Percentiles rank a stretch among this genome's conserved stretches.
Evolutionary conservation across 2,888 invertebrate genomes (phyloP).

Genomic region (Zootermopsis nevadensis): DNA sequence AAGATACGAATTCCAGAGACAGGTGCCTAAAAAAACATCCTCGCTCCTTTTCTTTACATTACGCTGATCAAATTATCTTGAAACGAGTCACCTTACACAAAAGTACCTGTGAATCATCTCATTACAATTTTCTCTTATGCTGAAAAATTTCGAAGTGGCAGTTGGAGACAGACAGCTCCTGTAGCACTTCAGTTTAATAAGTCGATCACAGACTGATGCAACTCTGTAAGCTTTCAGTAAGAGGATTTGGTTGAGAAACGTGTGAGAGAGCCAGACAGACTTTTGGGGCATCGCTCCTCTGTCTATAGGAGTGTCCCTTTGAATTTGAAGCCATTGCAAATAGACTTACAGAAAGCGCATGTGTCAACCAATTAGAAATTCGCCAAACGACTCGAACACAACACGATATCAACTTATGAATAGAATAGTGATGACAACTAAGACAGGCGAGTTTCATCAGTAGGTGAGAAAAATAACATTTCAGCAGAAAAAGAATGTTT

Average conservation of each 20-base stretch:
- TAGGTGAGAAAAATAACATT: no score
- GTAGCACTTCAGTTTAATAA: not conserved
- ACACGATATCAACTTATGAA: no score
- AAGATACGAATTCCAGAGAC: no score
- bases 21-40: no score
- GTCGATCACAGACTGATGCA: not conserved
- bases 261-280: not conserved
- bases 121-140: not conserved
- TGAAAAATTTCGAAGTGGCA: not conserved
- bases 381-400: no score
- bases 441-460: no score
- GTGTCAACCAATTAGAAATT: not conserved
- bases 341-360: not conserved
- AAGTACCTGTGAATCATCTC: not conserved
- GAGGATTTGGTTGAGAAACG: not conserved
- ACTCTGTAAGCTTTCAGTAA: not conserved
- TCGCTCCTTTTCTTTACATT: no score
- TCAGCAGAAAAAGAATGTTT: no score
- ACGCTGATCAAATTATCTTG: not conserved
- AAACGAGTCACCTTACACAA: not conserved
- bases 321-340: not conserved
- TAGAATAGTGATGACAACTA: no score
- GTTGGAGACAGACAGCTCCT: not conserved
- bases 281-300: no score
- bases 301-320: not conserved